Evolutionary conservation across 1,140 invertebrate species (phyloP).

Genomic region (Pemphigus obesinymphae): DNA sequence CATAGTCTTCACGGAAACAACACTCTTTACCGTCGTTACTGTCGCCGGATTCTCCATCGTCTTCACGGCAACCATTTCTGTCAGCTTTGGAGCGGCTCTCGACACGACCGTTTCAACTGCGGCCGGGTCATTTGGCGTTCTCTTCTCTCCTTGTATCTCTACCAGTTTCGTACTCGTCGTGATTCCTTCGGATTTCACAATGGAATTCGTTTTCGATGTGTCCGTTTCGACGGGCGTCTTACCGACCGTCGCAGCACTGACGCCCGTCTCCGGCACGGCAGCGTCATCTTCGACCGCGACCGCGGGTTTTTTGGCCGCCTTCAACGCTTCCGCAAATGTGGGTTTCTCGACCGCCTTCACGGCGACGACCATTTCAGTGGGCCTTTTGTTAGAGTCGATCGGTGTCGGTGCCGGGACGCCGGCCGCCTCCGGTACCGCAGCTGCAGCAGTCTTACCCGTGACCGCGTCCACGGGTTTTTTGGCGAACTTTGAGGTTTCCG

Average conservation of each 20-base stretch:
- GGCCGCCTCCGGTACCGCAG: background rate
- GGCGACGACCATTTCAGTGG: background rate
- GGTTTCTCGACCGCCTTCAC: background rate
- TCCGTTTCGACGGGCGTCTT: no score
- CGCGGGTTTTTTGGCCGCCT: no score
- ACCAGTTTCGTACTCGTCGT: background rate
- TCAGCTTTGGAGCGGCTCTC: background rate
- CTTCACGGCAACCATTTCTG: background rate
- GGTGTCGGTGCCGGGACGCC: background rate
- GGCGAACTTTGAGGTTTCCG: background rate
- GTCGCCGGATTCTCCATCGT: background rate
- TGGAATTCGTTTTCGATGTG: no score
- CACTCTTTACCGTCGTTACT: background rate
- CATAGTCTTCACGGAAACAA: background rate
- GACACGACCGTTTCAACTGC: no score
- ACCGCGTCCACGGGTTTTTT: background rate
- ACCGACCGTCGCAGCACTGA: no score
- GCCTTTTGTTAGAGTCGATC: background rate
- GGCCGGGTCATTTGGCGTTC: background rate
- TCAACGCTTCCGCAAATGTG: background rate
- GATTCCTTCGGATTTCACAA: background rate
- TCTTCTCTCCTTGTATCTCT: background rate
- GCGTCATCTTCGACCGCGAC: no score
- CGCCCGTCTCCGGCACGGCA: no score
- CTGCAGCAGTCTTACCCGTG: background rate